Percentiles rank a stretch among this genome's conserved stretches.
Evolutionary conservation across 2,113 vertebrate genomes (phyloP).

Genomic region (Syngnathoides biaculeatus): DNA sequence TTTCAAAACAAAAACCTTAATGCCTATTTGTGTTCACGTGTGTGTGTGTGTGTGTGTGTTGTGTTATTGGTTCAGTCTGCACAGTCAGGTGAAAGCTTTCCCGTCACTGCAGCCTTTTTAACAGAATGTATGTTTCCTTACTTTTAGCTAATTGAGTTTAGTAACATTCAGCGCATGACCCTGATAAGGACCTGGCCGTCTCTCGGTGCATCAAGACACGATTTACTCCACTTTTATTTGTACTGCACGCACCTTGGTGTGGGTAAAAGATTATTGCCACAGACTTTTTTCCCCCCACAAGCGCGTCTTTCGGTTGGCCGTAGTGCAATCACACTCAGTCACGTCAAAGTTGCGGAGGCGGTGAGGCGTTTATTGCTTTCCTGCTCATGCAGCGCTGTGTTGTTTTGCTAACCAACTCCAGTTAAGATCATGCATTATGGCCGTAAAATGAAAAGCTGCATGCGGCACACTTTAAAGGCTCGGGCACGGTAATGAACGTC

Average conservation of each 20-base stretch:
- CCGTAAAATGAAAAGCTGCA: not conserved
- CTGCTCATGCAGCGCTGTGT: not conserved
- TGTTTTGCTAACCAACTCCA: constrained; percentile 3
- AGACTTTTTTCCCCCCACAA: constrained; percentile 40
- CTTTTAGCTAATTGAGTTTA: constrained; percentile 54
- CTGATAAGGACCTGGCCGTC: constrained; percentile 15
- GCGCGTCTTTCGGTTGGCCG: constrained; percentile 13
- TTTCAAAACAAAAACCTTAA: constrained; percentile 11
- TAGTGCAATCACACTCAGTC: constrained; percentile 20
- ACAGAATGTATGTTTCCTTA: constrained; percentile 20
- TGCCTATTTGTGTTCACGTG: constrained; percentile 3
- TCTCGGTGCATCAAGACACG: constrained; percentile 13
- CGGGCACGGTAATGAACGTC: constrained; percentile 30
- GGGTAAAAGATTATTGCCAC: constrained; percentile 42
- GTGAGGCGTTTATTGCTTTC: constrained; percentile 14
- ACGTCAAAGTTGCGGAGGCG: constrained; percentile 2
- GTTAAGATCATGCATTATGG: constrained; percentile 9
- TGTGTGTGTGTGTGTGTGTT: constrained; percentile 6
- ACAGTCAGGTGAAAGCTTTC: constrained; percentile 12
- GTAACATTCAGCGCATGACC: constrained; percentile 36
- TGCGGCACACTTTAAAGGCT: constrained; percentile 3
- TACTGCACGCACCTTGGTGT: not conserved
- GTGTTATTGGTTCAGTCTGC: not conserved
- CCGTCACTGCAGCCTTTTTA: constrained; percentile 17
- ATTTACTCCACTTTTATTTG: constrained; percentile 35